A percentile compares a stretch with the other conserved stretches of the same genome.
phyloP scores from a whole-genome alignment of 2,113 vertebrate genomes.

The Amphiprion ocellaris region DNA sequence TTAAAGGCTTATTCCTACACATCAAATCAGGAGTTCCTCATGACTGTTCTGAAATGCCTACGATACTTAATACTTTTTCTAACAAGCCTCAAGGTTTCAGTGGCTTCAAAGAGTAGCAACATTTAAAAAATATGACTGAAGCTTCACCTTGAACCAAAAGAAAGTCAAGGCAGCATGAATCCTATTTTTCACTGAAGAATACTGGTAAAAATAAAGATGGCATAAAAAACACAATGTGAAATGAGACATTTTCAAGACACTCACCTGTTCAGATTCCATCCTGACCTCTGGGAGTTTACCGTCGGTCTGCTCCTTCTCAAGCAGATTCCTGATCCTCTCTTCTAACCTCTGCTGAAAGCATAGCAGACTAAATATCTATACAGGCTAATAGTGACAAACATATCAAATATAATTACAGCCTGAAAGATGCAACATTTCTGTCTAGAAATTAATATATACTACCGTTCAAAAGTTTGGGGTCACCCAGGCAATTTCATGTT shows the following conservation, averaged over 20 bases:
- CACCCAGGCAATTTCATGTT: too few relatives aligned
- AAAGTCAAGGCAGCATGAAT: too few relatives aligned
- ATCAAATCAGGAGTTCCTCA: background rate
- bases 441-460: too few relatives aligned
- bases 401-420: too few relatives aligned
- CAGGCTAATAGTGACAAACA: background rate
- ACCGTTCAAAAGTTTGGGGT: too few relatives aligned
- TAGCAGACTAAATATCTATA: background rate
- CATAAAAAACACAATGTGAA: background rate
- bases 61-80: background rate
- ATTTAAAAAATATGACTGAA: background rate
- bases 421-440: too few relatives aligned
- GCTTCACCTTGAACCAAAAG: background rate
- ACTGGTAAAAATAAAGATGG: background rate
- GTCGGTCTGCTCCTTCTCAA: background rate
- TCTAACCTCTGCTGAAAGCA: background rate
- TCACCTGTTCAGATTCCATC: constrained; percentile 4
- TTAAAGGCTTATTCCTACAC: background rate
- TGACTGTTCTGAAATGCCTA: background rate
- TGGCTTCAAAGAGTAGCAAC: background rate
- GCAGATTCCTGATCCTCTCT: background rate
- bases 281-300: background rate
- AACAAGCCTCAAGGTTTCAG: background rate
- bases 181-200: too few relatives aligned
- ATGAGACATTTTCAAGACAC: background rate